Evolutionary conservation across 2,113 vertebrate genomes (phyloP).

Genomic region (Bolborhynchus lineola): DNA sequence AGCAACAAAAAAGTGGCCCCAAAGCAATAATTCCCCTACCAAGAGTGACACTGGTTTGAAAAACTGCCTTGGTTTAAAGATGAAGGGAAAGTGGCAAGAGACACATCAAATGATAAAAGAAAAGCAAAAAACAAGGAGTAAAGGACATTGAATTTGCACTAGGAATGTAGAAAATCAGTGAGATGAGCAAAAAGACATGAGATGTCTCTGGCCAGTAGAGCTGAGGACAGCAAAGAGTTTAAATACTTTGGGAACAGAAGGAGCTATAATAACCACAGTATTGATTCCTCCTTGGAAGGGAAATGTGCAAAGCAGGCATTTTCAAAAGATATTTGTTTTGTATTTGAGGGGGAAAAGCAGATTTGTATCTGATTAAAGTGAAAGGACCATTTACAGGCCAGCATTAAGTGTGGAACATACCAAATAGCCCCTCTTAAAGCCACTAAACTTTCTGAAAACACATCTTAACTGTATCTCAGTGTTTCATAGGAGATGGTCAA

Average conservation of each 20-base stretch:
- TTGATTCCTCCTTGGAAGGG: slow-evolving; percentile 62
- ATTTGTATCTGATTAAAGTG: slow-evolving; percentile 50
- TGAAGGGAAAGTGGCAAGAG: background rate
- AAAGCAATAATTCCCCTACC: background rate
- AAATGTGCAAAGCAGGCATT: slow-evolving; percentile 65
- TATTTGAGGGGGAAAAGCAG: slow-evolving; percentile 47
- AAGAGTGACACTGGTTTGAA: background rate
- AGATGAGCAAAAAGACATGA: slow-evolving; percentile 55
- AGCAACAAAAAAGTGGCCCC: background rate
- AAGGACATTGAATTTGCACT: slow-evolving; percentile 38
- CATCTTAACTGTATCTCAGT: background rate
- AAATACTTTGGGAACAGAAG: slow-evolving; percentile 60
- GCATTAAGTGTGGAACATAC: background rate
- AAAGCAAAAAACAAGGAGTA: background rate
- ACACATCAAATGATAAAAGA: background rate
- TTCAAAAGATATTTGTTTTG: slow-evolving; percentile 57
- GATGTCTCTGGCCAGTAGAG: slow-evolving; percentile 25
- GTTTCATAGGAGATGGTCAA: background rate
- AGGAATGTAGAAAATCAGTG: slow-evolving; percentile 48
- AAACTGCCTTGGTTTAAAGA: background rate
- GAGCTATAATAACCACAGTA: slow-evolving; percentile 62
- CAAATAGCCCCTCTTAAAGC: background rate
- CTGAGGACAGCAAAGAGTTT: slow-evolving; percentile 65
- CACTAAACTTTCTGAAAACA: background rate
- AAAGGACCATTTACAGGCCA: slow-evolving; percentile 3